These are phyloP conservation scores for Acrocephalus kingi DNA, from an alignment of 2,113 vertebrate species.

Conservation along the genomic window DNA sequence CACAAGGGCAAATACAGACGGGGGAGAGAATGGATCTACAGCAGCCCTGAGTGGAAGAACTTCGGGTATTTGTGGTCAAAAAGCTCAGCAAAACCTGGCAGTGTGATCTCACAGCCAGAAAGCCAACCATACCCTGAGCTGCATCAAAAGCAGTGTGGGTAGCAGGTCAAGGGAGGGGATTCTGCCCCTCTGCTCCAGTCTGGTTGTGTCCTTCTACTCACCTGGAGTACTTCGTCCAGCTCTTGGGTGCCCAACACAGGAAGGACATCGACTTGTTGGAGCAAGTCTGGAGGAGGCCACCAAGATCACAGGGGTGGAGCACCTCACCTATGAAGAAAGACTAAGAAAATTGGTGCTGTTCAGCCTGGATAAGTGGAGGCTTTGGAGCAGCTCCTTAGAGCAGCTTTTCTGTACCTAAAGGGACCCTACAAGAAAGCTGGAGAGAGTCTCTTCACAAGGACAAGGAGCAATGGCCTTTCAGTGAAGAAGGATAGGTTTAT, in stretches of 20 bases:
- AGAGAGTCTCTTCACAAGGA: neutral
- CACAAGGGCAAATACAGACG: neutral
- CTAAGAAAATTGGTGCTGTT: neutral
- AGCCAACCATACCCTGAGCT: neutral
- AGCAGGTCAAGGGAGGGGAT: neutral
- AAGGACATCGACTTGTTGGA: neutral
- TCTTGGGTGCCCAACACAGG: no score
- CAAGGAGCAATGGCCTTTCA: rapidly evolving
- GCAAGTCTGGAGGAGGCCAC: neutral
- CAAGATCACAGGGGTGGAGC: neutral
- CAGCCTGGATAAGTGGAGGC: neutral
- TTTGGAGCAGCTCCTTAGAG: neutral
- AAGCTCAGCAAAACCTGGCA: neutral
- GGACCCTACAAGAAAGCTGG: neutral
- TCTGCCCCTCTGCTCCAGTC: neutral
- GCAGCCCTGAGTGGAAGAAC: neutral
- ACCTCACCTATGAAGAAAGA: neutral
- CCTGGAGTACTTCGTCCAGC: neutral
- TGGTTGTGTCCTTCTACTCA: neutral
- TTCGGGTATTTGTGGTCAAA: neutral
- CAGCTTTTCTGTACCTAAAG: neutral
- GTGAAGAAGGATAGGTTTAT: neutral
- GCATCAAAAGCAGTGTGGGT: neutral
- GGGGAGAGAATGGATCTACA: neutral
- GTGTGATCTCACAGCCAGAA: neutral